Conservation (phyloP, 2,113 vertebrate genomes). For the Oplegnathus fasciatus region DNA sequence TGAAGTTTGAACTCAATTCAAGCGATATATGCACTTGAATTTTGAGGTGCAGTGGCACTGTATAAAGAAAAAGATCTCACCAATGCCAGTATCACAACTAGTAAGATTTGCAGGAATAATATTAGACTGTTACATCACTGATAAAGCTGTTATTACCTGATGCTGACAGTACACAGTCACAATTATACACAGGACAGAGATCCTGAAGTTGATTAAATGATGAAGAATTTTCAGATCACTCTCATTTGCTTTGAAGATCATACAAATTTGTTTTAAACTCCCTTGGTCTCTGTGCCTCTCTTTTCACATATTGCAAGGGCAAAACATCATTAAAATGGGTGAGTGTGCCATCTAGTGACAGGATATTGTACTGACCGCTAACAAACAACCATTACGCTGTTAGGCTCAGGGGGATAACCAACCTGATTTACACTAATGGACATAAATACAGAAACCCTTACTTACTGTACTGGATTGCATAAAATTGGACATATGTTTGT, state of each 20-base stretch:
- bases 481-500: not conserved
- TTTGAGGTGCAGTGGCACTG: not conserved
- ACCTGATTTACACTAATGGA: not conserved
- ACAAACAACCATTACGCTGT: not conserved
- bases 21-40: not conserved
- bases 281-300: not conserved
- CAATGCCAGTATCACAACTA: not conserved
- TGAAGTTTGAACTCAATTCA: not conserved
- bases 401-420: too few relatives aligned
- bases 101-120: not conserved
- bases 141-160: not conserved
- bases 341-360: slow-evolving; percentile 63
- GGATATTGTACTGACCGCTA: not conserved
- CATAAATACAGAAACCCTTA: not conserved
- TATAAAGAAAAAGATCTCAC: not conserved
- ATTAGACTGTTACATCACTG: not conserved
- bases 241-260: not conserved
- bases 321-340: not conserved
- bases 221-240: not conserved
- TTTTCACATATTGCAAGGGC: not conserved
- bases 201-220: not conserved
- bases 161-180: not conserved
- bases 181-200: not conserved
- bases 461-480: not conserved
- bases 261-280: not conserved